Evolutionary conservation across 2,888 invertebrate species (phyloP).

Genomic region (Caenorhabditis virilis): DNA sequence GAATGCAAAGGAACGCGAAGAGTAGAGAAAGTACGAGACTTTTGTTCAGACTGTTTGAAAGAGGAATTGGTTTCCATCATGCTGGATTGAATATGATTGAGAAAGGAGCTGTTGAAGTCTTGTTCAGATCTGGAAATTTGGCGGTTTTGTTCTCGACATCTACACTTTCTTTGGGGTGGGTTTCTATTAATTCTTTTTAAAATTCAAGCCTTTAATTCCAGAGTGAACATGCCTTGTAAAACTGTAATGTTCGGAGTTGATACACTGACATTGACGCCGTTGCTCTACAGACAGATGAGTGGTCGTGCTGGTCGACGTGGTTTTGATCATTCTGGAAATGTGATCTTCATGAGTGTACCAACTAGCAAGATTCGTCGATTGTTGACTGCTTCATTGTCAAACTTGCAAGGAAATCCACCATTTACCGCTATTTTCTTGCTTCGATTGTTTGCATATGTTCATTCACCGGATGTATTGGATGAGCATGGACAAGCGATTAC

Average conservation of each 20-base stretch:
- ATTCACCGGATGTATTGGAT: slow-evolving; percentile 45
- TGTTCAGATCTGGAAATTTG: slow-evolving; percentile 64
- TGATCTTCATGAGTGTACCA: slow-evolving; percentile 65
- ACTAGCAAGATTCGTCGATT: slow-evolving; percentile 67
- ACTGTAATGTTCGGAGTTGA: slow-evolving; percentile 67
- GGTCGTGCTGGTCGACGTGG: slow-evolving; percentile 68
- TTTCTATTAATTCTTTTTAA: not conserved
- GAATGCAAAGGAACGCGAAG: slow-evolving; percentile 47
- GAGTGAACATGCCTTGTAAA: slow-evolving; percentile 69
- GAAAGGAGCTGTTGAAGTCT: slow-evolving; percentile 64
- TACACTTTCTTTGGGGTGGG: slow-evolving; percentile 63
- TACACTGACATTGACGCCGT: slow-evolving; percentile 60
- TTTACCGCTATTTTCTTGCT: slow-evolving; percentile 64
- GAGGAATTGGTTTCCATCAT: slow-evolving; percentile 68
- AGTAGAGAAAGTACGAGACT: slow-evolving; percentile 46
- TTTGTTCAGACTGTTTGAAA: slow-evolving; percentile 59
- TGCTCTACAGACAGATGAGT: slow-evolving; percentile 67
- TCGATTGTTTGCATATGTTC: slow-evolving; percentile 60
- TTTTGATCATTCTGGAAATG: slow-evolving; percentile 66
- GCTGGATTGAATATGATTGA: slow-evolving; percentile 60
- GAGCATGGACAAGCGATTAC: slow-evolving; percentile 33
- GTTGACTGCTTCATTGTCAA: slow-evolving; percentile 64
- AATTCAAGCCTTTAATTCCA: slow-evolving; percentile 38
- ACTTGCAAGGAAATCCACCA: slow-evolving; percentile 65
- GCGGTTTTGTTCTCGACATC: slow-evolving; percentile 66